phyloP scores from a whole-genome alignment of 1,140 invertebrate species.

The Nasonia longicornis region DNA sequence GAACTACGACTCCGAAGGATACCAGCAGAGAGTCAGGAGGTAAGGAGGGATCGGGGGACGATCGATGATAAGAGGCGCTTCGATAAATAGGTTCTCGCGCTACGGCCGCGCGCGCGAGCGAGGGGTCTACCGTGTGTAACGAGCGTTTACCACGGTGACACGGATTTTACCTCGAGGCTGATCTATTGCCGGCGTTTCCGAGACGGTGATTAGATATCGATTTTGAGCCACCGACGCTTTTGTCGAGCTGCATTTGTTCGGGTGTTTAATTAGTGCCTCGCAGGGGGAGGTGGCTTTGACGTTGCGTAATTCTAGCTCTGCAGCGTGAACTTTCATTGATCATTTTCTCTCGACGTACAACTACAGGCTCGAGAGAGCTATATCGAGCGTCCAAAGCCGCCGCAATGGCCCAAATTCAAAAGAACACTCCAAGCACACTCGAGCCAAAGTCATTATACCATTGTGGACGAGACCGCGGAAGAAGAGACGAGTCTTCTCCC shows the following conservation, averaged over 20 bases:
- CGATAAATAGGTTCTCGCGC: conserved; percentile 38
- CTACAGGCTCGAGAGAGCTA: neutral
- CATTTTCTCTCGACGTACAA: neutral
- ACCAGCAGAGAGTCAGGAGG: neutral
- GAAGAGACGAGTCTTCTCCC: neutral
- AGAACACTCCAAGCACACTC: neutral
- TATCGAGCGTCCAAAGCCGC: neutral
- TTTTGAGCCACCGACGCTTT: neutral
- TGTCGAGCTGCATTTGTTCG: neutral
- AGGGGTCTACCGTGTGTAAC: neutral
- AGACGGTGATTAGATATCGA: neutral
- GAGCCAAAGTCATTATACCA: neutral
- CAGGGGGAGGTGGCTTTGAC: neutral
- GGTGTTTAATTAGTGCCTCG: neutral
- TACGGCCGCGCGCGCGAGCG: neutral
- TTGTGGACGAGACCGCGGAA: neutral
- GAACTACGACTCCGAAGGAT: conserved; percentile 28
- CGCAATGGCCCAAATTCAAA: neutral
- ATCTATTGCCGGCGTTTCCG: neutral
- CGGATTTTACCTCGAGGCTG: neutral
- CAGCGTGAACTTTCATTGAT: neutral
- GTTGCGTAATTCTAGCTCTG: neutral
- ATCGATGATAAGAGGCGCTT: conserved; percentile 36
- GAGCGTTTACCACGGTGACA: neutral
- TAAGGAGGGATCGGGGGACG: neutral